A percentile compares a stretch with the other conserved stretches of the same genome.
Evolutionary conservation across 2,888 invertebrate species (phyloP).

Genomic region (Ptycholaimellus sp.): DNA sequence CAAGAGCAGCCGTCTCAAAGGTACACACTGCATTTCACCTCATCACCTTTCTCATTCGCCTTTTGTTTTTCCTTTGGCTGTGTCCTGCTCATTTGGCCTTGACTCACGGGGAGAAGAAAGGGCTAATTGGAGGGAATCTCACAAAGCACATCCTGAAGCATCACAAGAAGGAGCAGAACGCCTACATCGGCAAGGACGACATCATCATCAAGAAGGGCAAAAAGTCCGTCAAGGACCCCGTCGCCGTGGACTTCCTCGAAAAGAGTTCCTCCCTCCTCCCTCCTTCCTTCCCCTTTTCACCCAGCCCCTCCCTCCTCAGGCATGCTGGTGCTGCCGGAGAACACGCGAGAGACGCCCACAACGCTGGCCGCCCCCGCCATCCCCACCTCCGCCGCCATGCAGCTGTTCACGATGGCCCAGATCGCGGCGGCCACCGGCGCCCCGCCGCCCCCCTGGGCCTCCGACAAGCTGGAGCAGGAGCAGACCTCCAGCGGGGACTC

Average conservation of each 20-base stretch:
- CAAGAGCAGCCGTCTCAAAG: constrained; percentile 22
- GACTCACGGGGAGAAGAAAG: background rate
- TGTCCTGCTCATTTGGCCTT: background rate
- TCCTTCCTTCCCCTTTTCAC: too few species aligned
- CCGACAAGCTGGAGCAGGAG: too few species aligned
- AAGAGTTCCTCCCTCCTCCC: too few species aligned
- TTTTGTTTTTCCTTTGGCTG: background rate
- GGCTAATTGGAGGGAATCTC: constrained; percentile 18
- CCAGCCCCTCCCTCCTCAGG: too few species aligned
- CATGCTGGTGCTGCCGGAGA: too few species aligned
- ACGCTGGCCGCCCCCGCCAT: background rate
- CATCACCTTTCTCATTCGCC: background rate
- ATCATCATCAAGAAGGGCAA: constrained; percentile 24
- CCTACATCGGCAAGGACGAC: constrained; percentile 23
- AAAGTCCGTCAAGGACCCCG: constrained; percentile 15
- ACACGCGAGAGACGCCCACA: too few species aligned
- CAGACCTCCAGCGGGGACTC: too few species aligned
- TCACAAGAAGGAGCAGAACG: constrained; percentile 22
- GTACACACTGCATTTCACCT: constrained; percentile 8
- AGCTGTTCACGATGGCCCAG: constrained; percentile 2
- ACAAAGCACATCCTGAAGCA: constrained; percentile 26
- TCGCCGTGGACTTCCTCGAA: constrained; percentile 18
- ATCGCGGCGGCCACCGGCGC: background rate
- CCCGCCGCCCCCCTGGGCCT: too few species aligned
- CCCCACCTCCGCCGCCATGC: constrained; percentile 1